phyloP scores from a whole-genome alignment of 2,888 invertebrate species.

The Heliconius hortense region DNA sequence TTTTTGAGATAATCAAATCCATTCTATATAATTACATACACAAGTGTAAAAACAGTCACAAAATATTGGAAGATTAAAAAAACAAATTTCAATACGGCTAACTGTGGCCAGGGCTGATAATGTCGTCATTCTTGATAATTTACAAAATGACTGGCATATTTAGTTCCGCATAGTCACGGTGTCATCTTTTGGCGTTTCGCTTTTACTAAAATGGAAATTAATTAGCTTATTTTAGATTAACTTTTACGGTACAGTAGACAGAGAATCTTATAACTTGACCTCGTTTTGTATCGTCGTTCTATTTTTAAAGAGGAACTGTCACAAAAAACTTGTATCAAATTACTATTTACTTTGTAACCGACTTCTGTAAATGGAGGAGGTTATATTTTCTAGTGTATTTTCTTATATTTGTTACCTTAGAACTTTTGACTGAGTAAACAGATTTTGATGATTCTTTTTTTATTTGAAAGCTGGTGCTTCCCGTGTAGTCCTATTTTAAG shows the following conservation, averaged over 20 bases:
- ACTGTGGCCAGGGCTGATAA: slow-evolving; percentile 50
- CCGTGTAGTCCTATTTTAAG: too few species aligned
- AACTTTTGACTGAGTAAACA: too few species aligned
- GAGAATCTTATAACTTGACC: background rate
- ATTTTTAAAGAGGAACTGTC: background rate
- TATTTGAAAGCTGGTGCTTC: too few species aligned
- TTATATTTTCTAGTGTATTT: too few species aligned
- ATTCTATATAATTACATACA: background rate
- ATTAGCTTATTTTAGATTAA: slow-evolving; percentile 8
- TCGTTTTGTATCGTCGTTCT: background rate
- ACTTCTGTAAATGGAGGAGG: too few species aligned
- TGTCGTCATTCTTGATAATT: slow-evolving; percentile 68
- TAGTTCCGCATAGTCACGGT: slow-evolving; percentile 49
- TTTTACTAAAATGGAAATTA: slow-evolving; percentile 22
- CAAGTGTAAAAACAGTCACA: background rate
- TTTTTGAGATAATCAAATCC: background rate
- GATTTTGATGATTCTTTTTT: too few species aligned
- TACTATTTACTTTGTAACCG: background rate
- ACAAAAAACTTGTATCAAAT: background rate
- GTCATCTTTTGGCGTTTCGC: slow-evolving; percentile 39
- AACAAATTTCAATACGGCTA: background rate
- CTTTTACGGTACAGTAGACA: slow-evolving; percentile 11
- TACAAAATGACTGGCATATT: slow-evolving; percentile 62
- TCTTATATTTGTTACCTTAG: too few species aligned
- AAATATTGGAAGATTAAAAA: background rate